Conservation (phyloP, 2,888 invertebrate genomes). For the Empis livida region DNA sequence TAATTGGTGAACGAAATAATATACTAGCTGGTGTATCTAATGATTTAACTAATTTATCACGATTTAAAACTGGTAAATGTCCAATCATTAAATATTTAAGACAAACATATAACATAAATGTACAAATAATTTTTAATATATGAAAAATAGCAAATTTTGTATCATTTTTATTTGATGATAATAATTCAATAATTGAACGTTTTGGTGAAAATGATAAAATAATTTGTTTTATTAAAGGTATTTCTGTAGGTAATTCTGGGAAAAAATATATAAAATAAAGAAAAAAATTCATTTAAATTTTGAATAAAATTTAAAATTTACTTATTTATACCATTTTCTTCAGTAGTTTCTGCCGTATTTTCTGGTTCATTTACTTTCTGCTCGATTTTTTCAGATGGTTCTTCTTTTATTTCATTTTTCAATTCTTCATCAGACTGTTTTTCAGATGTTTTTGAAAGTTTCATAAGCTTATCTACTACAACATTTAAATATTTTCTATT, state of each 20-base stretch:
- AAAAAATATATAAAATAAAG: background rate
- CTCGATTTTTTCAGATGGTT: slow-evolving; percentile 1
- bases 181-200: slow-evolving; percentile 44
- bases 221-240: slow-evolving; percentile 14
- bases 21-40: slow-evolving; percentile 46
- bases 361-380: background rate
- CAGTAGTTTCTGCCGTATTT: background rate
- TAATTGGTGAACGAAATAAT: slow-evolving; percentile 47
- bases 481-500: background rate
- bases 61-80: slow-evolving; percentile 49
- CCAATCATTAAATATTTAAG: slow-evolving; percentile 53
- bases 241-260: background rate
- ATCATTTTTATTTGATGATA: slow-evolving; percentile 38
- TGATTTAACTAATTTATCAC: slow-evolving; percentile 35
- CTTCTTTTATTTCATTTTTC: slow-evolving; percentile 7
- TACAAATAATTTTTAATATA: slow-evolving; percentile 52
- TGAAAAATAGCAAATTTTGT: slow-evolving; percentile 54
- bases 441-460: background rate
- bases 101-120: slow-evolving; percentile 47
- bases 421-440: slow-evolving; percentile 8
- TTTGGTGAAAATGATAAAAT: slow-evolving; percentile 52
- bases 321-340: background rate
- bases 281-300: background rate
- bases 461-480: background rate
- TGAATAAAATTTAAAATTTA: background rate